Percentiles rank a stretch among this genome's conserved stretches.
Evolutionary conservation across 2,113 vertebrate genomes (phyloP).

Genomic region (Peromyscus leucopus): DNA sequence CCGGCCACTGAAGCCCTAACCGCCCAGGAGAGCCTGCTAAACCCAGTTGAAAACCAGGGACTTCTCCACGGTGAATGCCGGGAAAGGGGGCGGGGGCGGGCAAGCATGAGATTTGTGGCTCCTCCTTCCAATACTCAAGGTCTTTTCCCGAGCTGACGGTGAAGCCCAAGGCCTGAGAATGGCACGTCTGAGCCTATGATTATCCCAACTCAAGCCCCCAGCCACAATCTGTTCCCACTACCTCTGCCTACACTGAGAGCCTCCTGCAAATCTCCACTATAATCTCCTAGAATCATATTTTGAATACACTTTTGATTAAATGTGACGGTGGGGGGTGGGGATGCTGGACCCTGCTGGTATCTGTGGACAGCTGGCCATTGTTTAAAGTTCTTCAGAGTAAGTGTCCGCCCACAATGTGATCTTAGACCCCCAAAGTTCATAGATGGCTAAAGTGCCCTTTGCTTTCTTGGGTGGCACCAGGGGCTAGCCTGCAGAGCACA

Average conservation of each 20-base stretch:
- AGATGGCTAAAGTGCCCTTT: not conserved
- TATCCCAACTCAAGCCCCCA: constrained; percentile 45
- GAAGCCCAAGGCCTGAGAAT: constrained; percentile 59
- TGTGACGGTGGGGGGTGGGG: constrained; percentile 82
- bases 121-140: not conserved
- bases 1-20: not conserved
- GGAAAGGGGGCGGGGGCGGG: not conserved
- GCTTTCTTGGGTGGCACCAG: not conserved
- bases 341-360: constrained; percentile 48
- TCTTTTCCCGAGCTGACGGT: not conserved
- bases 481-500: not conserved
- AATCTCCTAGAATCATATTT: constrained; percentile 93
- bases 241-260: constrained; percentile 88
- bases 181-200: constrained; percentile 61
- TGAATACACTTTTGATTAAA: constrained; percentile 94
- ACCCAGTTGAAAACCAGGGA: not conserved
- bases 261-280: constrained; percentile 91
- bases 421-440: not conserved
- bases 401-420: not conserved
- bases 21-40: not conserved
- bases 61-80: not conserved
- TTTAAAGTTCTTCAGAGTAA: not conserved
- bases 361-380: not conserved
- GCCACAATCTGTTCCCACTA: constrained; percentile 71
- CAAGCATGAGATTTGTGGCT: not conserved